phyloP scores from a whole-genome alignment of 1,140 invertebrate species.

The Ruditapes philippinarum region DNA sequence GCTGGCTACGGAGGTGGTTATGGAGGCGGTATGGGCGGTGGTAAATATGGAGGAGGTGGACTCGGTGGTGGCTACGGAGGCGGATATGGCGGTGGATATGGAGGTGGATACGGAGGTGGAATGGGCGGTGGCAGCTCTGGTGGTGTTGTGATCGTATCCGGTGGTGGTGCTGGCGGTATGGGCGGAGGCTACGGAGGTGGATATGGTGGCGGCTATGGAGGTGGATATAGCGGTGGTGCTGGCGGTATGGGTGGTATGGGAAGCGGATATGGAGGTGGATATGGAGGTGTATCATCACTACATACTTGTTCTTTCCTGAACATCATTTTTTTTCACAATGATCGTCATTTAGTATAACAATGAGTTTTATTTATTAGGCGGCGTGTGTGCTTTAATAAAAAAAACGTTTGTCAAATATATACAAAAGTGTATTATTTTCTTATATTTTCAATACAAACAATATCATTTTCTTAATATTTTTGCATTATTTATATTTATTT shows the following conservation, averaged over 20 bases:
- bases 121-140: neutral
- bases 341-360: too few relatives aligned
- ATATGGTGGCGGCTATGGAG: neutral
- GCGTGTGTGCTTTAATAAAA: too few relatives aligned
- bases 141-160: too few relatives aligned
- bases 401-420: too few relatives aligned
- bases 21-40: neutral
- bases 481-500: too few relatives aligned
- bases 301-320: too few relatives aligned
- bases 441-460: too few relatives aligned
- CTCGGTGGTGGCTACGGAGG: neutral
- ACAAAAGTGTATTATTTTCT: too few relatives aligned
- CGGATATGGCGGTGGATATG: neutral
- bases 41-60: neutral
- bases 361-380: too few relatives aligned
- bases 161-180: neutral
- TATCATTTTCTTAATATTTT: too few relatives aligned
- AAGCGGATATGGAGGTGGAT: constrained; percentile 5
- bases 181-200: neutral
- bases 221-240: too few relatives aligned
- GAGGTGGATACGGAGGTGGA: constrained; percentile 1
- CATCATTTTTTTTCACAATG: too few relatives aligned
- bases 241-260: neutral
- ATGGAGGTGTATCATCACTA: neutral
- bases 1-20: neutral